Conservation (phyloP, 2,113 vertebrate genomes). For the Chrysemys picta region DNA sequence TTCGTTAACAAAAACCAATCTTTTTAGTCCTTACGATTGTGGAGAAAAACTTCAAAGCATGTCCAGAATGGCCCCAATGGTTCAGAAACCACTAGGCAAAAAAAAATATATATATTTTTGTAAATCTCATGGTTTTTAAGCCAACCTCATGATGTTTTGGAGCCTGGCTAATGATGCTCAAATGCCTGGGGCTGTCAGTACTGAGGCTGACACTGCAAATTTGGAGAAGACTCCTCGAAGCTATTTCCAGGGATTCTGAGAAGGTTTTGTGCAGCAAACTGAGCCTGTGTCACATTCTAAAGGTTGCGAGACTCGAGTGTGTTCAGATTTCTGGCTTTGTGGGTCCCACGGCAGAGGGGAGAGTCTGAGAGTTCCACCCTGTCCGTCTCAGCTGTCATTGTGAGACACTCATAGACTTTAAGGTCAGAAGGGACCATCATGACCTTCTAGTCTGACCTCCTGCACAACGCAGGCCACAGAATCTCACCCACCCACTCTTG, state of each 20-base stretch:
- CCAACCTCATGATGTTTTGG: too few species aligned
- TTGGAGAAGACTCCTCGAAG: too few species aligned
- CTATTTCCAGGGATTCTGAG: fast-evolving
- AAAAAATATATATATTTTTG: fast-evolving
- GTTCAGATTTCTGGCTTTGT: not conserved
- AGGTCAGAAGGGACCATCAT: too few species aligned
- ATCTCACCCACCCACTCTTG: too few species aligned
- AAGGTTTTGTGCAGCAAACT: fast-evolving
- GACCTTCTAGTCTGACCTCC: too few species aligned
- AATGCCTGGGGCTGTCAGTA: not conserved
- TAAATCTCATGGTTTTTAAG: not conserved
- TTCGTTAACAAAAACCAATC: not conserved
- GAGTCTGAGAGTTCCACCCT: not conserved
- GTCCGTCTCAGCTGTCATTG: fast-evolving
- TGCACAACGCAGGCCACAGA: too few species aligned
- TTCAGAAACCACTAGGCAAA: not conserved
- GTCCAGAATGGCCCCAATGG: not conserved
- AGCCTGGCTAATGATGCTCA: too few species aligned
- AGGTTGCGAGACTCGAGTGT: not conserved
- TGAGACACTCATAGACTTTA: not conserved
- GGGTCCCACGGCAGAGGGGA: not conserved
- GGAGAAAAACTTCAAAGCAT: not conserved
- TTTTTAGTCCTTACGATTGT: not conserved
- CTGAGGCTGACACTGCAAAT: not conserved
- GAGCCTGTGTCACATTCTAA: not conserved